Base-by-base conservation (phyloP, 2,888 invertebrate genomes). In the Troglohyphantes excavatus region DNA sequence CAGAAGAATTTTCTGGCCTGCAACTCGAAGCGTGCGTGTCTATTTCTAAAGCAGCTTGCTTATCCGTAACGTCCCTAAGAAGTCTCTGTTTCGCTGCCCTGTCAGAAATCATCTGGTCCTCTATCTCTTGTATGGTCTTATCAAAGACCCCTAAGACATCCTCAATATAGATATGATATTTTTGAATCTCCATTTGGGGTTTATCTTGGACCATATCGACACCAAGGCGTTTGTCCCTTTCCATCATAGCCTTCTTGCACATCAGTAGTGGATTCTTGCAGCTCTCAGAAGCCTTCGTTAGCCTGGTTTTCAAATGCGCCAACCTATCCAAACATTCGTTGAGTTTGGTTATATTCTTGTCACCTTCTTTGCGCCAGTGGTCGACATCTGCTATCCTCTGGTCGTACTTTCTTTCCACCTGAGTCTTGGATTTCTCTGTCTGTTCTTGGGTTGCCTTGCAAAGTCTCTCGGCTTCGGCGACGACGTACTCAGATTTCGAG, bases 311-410 rank as follows among this genome's bases (percentile, higher is more conserved):
- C 13, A 78, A 46, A 19, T 89, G 70, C 13, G 70, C 17, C 43
- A 89, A 26, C n/a, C 53, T 83, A 67, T 89, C 89, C 33, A 89
- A 33, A 6, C 27, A n/a, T 5, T 89, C 89, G 7, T 83, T 70
- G 17, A 89, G 72, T 29, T 72, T 83, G 9, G 83, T 68, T 21
- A 83, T 78, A 23, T 53, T 43, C 19, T 63, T 78, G 39, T 89
- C 83, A 6, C 76, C 70, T 43, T 89, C 89, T 21, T 70, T 59
- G 21, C 83, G 67, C 89, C 89, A 89, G 19, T 83, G 29, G 33
- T 89, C 65, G 53, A 89, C 89, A 26, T 89, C 89, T 6, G 76
- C 67, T n/a, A 89, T 89, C n/a, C 89, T 53, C 27, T 83, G 78
- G 43, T 89, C 89, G 23, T 82, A 89, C 26, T 83, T 83, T 23